Evolutionary conservation across 2,113 vertebrate genomes (phyloP), one percentile per base, ranked within the genome.

Genomic region (Dasypus novemcinctus): DNA sequence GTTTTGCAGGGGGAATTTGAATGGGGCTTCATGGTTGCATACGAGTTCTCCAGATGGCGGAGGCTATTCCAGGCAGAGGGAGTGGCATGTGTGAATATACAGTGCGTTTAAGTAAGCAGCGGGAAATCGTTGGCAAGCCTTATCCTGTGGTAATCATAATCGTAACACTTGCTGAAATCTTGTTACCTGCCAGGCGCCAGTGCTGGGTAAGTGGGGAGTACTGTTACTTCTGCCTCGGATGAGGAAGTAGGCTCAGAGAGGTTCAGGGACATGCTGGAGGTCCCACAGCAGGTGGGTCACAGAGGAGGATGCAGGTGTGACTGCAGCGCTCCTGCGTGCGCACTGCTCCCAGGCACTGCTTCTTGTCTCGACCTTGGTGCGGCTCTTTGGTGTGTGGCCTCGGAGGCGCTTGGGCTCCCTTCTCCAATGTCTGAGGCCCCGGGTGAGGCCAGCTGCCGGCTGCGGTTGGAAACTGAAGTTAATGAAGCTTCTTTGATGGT

Each of bases 301-400:
- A 31, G n/a, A 23, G 33, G 66, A 81, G 21, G 89, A 46, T 18
- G 6, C 20, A 2, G 31, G 27, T 25, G 10, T 12, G 46, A 33
- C 63, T 23, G 4, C 31, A 85, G 69, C 46, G 71, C 17, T n/a
- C 41, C 41, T 7, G 0, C 10, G 57, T 36, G 31, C 12, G 6
- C 17, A 13, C 84, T 15, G 4, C 21, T 7, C 2, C 1, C 0
- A 2, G 8, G n/a, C 33, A 15, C 46, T 49, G 27, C 36, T 12
- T 78, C 61, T 6, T 33, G 13, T 75, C 18, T 59, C 13, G 0
- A 49, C 61, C 0, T 31, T 4, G 13, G 20, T 46, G 7, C 84
- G 64, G 49, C 38, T 64, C 38, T 52, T 69, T 5, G 74, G 31
- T 25, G 46, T 33, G 33, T 82, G 31, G 43, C 36, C 20, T 43